These are phyloP conservation scores for Ips typographus DNA, from an alignment of 1,140 invertebrate genomes.

Conservation along the genomic window DNA sequence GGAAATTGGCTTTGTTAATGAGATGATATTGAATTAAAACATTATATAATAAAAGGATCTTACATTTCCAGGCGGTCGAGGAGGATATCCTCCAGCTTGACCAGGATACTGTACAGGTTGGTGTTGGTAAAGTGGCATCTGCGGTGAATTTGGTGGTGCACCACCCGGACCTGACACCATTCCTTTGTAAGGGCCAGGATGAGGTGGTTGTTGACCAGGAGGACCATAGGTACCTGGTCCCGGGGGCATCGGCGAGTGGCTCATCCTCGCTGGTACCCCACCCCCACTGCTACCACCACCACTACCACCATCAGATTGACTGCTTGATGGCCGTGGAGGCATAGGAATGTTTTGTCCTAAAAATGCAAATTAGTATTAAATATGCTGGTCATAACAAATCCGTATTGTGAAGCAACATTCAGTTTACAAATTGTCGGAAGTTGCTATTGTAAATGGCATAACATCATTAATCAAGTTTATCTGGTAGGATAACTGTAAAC, in stretches of 20 bases:
- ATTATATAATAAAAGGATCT: constrained; percentile 31
- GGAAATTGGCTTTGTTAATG: too few species aligned
- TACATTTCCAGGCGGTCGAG: constrained; percentile 56
- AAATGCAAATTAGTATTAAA: constrained; percentile 34
- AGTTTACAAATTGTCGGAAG: too few species aligned
- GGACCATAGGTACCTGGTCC: constrained; percentile 68
- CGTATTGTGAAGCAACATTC: too few species aligned
- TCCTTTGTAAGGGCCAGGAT: constrained; percentile 63
- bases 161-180: constrained; percentile 58
- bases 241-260: constrained; percentile 72
- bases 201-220: constrained; percentile 56
- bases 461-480: neutral
- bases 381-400: too few species aligned
- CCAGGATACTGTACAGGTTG: constrained; percentile 58
- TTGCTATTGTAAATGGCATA: too few species aligned
- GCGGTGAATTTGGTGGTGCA: constrained; percentile 47
- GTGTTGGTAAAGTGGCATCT: constrained; percentile 57
- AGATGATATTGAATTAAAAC: neutral
- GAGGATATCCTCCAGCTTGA: constrained; percentile 56
- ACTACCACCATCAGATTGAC: constrained; percentile 79
- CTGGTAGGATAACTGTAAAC: too few species aligned
- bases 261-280: constrained; percentile 57
- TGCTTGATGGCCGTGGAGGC: constrained; percentile 87
- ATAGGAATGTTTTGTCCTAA: constrained; percentile 90
- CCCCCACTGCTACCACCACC: constrained; percentile 60